Percentiles rank a stretch among this genome's conserved stretches.
These are phyloP conservation scores for Aleiodes alternator DNA, from an alignment of 2,888 invertebrate species.

Conservation along the genomic window DNA sequence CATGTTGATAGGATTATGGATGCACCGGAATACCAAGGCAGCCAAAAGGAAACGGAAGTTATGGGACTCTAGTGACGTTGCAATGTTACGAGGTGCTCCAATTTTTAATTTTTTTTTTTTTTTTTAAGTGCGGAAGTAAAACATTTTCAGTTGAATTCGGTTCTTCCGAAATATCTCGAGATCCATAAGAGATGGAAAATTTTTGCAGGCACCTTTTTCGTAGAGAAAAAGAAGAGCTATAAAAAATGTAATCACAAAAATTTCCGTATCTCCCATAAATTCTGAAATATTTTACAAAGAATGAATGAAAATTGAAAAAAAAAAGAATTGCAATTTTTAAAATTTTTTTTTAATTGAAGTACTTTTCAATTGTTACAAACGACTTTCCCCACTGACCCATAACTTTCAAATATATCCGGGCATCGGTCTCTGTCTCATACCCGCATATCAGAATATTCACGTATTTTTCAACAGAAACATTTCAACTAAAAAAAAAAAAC, in stretches of 20 bases:
- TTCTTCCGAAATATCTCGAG: too few relatives aligned
- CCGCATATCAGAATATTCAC: slow-evolving; percentile 45
- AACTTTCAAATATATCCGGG: slow-evolving; percentile 45
- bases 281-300: too few relatives aligned
- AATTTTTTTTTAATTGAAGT: neutral
- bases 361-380: neutral
- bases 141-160: neutral
- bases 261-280: too few relatives aligned
- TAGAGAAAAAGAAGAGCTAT: slow-evolving; percentile 9
- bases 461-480: slow-evolving; percentile 17
- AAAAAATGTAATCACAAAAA: too few relatives aligned
- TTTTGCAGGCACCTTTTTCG: too few relatives aligned
- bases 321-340: too few relatives aligned
- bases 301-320: too few relatives aligned
- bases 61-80: slow-evolving; percentile 52
- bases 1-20: slow-evolving; percentile 56
- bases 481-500: too few relatives aligned
- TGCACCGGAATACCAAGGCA: slow-evolving; percentile 58
- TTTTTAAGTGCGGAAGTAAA: slow-evolving; percentile 4
- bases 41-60: slow-evolving; percentile 57
- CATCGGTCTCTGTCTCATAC: slow-evolving; percentile 42
- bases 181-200: neutral
- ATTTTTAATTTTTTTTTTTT: slow-evolving; percentile 41
- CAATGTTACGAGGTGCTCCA: slow-evolving; percentile 39
- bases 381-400: slow-evolving; percentile 41